Evolutionary conservation across 2,797 vertebrate genomes (phyloP).

Genomic region (Phrynocephalus vlangalii): DNA sequence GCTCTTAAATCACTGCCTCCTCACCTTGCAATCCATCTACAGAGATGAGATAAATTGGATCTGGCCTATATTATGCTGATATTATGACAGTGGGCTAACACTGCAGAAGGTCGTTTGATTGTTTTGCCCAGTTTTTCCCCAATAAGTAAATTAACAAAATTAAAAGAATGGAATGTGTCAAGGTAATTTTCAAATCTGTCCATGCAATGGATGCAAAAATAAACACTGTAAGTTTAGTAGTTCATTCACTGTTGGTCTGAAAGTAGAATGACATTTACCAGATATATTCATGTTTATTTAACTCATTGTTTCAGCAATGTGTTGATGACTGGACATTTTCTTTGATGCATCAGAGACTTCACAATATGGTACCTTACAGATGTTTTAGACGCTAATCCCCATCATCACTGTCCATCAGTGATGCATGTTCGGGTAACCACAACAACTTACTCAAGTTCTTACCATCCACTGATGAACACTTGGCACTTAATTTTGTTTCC

Average conservation of each 20-base stretch:
- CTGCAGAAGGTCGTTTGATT: too few species aligned
- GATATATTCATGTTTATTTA: background rate
- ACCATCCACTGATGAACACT: background rate
- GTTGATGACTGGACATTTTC: background rate
- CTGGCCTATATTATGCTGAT: too few species aligned
- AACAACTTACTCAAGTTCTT: background rate
- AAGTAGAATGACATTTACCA: background rate
- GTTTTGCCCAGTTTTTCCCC: too few species aligned
- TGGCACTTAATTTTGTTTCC: slow-evolving; percentile 10
- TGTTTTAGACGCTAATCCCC: background rate
- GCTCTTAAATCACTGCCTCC: too few species aligned
- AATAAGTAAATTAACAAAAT: slow-evolving; percentile 1
- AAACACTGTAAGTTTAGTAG: too few species aligned
- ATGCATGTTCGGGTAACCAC: background rate
- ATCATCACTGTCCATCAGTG: background rate
- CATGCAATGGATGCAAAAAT: background rate
- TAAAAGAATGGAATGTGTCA: background rate
- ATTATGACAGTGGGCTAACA: too few species aligned
- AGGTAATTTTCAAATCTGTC: background rate
- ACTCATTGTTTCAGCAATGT: background rate
- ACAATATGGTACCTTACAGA: too few species aligned
- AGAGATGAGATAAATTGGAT: too few species aligned
- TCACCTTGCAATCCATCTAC: too few species aligned
- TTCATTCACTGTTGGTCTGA: too few species aligned
- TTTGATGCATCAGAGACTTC: background rate